Conservation (phyloP, 2,888 invertebrate species). For the Pseudococcus jackbeardsleyi region DNA sequence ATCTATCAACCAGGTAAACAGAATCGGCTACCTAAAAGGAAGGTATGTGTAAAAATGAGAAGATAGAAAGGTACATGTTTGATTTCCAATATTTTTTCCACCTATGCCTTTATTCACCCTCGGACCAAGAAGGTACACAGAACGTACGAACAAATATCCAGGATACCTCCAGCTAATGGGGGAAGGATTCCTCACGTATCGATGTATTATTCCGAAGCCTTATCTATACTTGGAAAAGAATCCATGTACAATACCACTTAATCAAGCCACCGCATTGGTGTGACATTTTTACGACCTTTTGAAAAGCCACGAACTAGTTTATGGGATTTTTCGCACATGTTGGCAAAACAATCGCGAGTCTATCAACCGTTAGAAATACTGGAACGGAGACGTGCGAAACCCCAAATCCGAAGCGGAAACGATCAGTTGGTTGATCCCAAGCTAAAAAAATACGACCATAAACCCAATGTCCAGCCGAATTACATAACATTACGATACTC, state of each 20-base stretch:
- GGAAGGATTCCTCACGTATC: neutral
- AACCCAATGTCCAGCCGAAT: neutral
- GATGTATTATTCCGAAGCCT: neutral
- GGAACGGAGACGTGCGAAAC: neutral
- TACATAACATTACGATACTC: neutral
- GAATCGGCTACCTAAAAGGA: constrained; percentile 26
- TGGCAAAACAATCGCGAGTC: neutral
- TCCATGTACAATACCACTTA: constrained; percentile 11
- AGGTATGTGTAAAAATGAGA: neutral
- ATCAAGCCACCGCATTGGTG: neutral
- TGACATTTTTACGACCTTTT: constrained; percentile 24
- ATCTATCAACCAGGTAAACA: constrained; percentile 5
- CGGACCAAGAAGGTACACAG: neutral
- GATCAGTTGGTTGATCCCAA: neutral
- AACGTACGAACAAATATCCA: neutral
- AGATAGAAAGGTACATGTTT: neutral
- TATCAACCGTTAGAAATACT: neutral
- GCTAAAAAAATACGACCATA: neutral
- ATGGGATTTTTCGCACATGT: neutral
- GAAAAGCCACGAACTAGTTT: neutral
- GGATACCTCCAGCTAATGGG: neutral
- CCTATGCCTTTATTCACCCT: neutral
- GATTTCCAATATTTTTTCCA: constrained; percentile 15
- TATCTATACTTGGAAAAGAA: neutral
- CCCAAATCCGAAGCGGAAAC: neutral